Conservation (phyloP, 2,888 invertebrate species). For the Chouioia cunea region DNA sequence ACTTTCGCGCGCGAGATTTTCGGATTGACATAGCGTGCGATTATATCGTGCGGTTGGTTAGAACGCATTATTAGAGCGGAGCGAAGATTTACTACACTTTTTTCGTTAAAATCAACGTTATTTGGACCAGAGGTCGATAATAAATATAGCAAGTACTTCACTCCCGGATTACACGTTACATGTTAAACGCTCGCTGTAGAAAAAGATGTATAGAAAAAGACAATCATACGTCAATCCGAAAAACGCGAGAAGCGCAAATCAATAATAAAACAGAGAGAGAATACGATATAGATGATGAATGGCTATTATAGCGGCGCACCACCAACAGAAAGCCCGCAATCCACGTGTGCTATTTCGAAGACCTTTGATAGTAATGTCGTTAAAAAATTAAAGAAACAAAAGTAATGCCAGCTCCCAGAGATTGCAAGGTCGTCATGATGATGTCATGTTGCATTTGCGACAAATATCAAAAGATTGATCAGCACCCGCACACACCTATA, state of each 20-base stretch:
- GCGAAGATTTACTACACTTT: too few relatives aligned
- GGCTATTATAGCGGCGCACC: constrained; percentile 57
- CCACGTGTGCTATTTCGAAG: constrained; percentile 18
- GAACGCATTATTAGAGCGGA: too few relatives aligned
- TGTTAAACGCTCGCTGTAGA: too few relatives aligned
- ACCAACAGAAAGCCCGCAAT: constrained; percentile 56
- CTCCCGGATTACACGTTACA: too few relatives aligned
- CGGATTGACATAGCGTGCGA: constrained; percentile 29
- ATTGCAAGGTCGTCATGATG: constrained; percentile 1
- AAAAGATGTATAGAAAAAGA: constrained; percentile 1
- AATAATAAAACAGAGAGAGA: too few relatives aligned
- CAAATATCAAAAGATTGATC: constrained; percentile 1
- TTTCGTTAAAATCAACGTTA: too few relatives aligned
- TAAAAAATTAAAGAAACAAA: too few relatives aligned
- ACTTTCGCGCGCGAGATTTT: constrained; percentile 50
- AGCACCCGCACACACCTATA: constrained; percentile 32
- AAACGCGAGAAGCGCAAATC: constrained; percentile 24
- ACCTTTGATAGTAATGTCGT: background rate
- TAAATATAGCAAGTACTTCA: too few relatives aligned
- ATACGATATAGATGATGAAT: constrained; percentile 44
- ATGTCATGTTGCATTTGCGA: constrained; percentile 15
- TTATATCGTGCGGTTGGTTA: too few relatives aligned
- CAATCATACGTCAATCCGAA: constrained; percentile 42
- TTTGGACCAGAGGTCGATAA: too few relatives aligned
- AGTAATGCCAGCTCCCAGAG: too few relatives aligned